Conservation (phyloP, 2,797 vertebrate genomes). For the Pseudocheirus occidentalis region DNA sequence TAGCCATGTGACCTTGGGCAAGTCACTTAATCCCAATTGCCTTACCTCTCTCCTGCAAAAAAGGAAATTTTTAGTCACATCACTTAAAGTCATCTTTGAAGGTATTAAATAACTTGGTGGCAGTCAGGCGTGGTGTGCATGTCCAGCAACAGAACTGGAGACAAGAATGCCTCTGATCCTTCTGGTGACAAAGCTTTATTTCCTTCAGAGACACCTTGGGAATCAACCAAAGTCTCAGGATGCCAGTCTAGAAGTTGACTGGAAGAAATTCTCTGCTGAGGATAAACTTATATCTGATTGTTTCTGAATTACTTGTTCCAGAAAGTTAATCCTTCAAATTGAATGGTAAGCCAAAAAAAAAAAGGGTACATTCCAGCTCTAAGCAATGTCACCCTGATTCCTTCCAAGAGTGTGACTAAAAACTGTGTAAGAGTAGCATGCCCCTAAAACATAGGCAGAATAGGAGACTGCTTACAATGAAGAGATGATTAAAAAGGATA, state of each 20-base stretch:
- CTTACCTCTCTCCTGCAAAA: no score
- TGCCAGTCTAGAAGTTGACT: background rate
- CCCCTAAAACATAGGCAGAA: background rate
- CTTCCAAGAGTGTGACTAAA: background rate
- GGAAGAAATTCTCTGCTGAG: background rate
- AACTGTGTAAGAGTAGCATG: background rate
- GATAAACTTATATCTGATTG: background rate
- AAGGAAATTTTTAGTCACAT: background rate
- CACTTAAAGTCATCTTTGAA: background rate
- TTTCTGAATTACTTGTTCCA: slow-evolving; percentile 6
- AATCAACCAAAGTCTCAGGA: no score
- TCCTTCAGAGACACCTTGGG: background rate
- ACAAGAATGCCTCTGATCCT: background rate
- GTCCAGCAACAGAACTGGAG: background rate
- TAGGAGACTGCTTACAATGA: background rate
- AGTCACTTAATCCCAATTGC: no score
- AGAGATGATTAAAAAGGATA: background rate
- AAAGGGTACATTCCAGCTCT: slow-evolving; percentile 18
- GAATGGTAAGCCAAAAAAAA: slow-evolving; percentile 11
- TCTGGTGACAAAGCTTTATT: background rate
- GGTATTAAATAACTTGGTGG: background rate
- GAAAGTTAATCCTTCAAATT: slow-evolving; percentile 22
- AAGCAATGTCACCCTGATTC: background rate
- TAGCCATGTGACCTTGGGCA: no score
- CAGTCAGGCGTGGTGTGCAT: background rate